These are phyloP conservation scores for Chymomyza amoena DNA, from an alignment of 2,888 invertebrate species.

Conservation along the genomic window DNA sequence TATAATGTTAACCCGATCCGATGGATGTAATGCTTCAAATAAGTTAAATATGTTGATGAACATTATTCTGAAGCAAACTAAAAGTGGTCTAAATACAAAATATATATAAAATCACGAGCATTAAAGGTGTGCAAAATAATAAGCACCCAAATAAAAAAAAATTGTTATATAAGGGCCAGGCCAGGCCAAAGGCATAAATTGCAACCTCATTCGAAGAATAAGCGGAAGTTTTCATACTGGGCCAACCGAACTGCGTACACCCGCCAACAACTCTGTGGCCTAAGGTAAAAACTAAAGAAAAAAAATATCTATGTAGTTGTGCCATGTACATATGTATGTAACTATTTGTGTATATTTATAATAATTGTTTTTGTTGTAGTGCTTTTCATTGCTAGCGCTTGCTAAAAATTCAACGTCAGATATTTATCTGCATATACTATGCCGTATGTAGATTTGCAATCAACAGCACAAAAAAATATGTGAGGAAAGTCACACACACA, in stretches of 20 bases:
- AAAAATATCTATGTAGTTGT: slow-evolving; percentile 10
- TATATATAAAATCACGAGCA: slow-evolving; percentile 34
- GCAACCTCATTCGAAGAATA: slow-evolving; percentile 64
- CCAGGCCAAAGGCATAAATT: slow-evolving; percentile 74
- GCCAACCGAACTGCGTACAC: slow-evolving; percentile 63
- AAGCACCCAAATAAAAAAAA: slow-evolving; percentile 17
- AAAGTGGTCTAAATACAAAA: slow-evolving; percentile 16
- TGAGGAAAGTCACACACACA: slow-evolving; percentile 7
- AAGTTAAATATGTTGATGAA: background rate
- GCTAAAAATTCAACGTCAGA: slow-evolving; percentile 49
- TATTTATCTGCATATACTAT: slow-evolving; percentile 60
- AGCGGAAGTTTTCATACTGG: slow-evolving; percentile 63
- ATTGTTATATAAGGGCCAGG: slow-evolving; percentile 73
- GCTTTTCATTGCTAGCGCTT: slow-evolving; percentile 7
- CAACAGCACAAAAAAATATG: slow-evolving; percentile 23
- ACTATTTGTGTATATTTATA: slow-evolving; percentile 38
- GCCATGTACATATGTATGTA: too few relatives aligned
- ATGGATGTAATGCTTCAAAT: too few relatives aligned
- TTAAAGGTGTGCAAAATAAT: slow-evolving; percentile 5
- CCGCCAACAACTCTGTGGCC: background rate
- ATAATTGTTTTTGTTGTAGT: slow-evolving; percentile 48
- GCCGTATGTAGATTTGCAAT: slow-evolving; percentile 59
- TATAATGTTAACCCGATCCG: too few relatives aligned
- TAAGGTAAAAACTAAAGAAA: slow-evolving; percentile 13
- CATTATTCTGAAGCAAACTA: background rate